A percentile compares a stretch with the other conserved stretches of the same genome.
These are phyloP conservation scores for Anarrhichthys ocellatus DNA, from an alignment of 2,113 vertebrate species.

Conservation along the genomic window DNA sequence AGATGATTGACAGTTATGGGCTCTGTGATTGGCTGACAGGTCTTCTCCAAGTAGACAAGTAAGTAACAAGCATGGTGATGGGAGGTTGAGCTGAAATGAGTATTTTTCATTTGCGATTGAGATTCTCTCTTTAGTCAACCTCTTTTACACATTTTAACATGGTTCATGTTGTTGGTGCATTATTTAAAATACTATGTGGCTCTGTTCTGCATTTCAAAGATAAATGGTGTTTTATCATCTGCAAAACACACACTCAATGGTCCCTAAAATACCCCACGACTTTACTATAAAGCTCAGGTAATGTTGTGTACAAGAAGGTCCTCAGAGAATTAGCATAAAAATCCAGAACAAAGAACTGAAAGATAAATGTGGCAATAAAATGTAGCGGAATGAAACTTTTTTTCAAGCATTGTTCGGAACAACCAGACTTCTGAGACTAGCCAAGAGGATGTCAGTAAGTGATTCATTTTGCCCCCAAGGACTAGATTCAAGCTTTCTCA, in stretches of 20 bases:
- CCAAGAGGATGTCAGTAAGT: conserved; percentile 68
- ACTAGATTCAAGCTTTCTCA: conserved; percentile 64
- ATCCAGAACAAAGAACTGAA: conserved; percentile 41
- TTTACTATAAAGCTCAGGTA: conserved; percentile 48
- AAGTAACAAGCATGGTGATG: conserved; percentile 36
- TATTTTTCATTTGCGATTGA: conserved; percentile 21
- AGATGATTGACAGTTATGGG: conserved; percentile 31
- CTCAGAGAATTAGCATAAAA: conserved; percentile 40
- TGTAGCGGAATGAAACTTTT: conserved; percentile 44
- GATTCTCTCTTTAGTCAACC: background rate
- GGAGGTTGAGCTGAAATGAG: conserved; percentile 1
- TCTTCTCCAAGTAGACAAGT: conserved; percentile 26
- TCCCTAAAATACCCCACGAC: conserved; percentile 37
- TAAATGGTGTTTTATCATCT: conserved; percentile 18
- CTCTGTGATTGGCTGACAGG: conserved; percentile 24
- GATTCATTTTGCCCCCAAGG: conserved; percentile 72
- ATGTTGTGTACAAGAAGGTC: conserved; percentile 34
- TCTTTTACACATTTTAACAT: conserved; percentile 20
- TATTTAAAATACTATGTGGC: background rate
- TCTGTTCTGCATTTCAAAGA: conserved; percentile 41
- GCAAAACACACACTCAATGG: conserved; percentile 11
- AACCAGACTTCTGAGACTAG: conserved; percentile 39
- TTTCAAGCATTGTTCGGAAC: conserved; percentile 49
- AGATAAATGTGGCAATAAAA: conserved; percentile 70
- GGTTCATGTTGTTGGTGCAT: background rate